Evolutionary conservation across 2,797 vertebrate species (phyloP), one percentile per base, ranked within the genome.

Genomic region (Rhodeus uyekii): DNA sequence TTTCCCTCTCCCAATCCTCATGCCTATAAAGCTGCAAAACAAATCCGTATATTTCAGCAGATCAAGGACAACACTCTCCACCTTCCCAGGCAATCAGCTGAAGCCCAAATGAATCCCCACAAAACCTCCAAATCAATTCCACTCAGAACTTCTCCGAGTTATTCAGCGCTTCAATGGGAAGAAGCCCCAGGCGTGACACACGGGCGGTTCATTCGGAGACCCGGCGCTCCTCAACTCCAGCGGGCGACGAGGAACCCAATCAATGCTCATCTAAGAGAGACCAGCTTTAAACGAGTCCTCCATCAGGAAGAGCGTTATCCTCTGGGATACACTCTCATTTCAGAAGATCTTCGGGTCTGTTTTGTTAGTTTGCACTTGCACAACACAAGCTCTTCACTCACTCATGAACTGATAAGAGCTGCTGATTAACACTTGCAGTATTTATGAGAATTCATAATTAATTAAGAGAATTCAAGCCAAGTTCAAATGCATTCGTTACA

Each of bases 221-320:
- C 38, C 9, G 6, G 36, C 16, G 55, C 16, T 63, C 53, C 36
- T 27, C 53, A 60, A 61, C 64, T 77, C 50, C 53, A 34, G 65
- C 38, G 9, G 19, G 46, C 27, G 24, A 68, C 50, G 9, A 38
- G 8, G 8, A 61, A 76, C 32, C 46, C 75, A 84, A 89, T 89
- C 89, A 77, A 90, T 89, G 76, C 78, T 84, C 82, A 87, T 87
- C 84, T 87, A 48, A 58, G 65, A 5, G 80, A 87, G 60, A 84
- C 58, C 38, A 78, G 10, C 76, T 44, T 76, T 72, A 74, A 82
- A 48, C 22, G 69, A 48, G 76, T 63, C 63, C 76, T 78, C 44
- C n/a, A 39, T 78, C 63, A 67, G 61, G 76, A 53, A 78, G 24
- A 16, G 6, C 2, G 36, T 78, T 64, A 39, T 67, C 63, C 46